A percentile compares a stretch with the other conserved stretches of the same genome.
phyloP scores from a whole-genome alignment of 2,113 vertebrate genomes.

The Neogobius melanostomus region DNA sequence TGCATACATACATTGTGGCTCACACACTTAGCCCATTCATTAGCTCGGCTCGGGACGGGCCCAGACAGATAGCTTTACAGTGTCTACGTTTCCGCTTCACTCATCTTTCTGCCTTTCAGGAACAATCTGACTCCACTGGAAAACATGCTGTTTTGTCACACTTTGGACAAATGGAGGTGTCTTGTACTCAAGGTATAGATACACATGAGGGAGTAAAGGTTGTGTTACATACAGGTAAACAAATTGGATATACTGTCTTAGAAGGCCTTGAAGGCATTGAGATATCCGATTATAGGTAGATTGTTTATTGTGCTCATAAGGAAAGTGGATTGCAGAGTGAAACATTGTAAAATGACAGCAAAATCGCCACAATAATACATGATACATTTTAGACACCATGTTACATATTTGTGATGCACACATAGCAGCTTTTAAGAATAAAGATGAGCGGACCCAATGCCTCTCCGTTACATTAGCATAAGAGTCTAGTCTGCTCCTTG shows the following conservation, averaged over 20 bases:
- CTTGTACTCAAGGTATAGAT: conserved; percentile 2
- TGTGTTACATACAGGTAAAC: background rate
- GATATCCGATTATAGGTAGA: no score
- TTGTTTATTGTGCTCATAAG: no score
- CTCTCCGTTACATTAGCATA: no score
- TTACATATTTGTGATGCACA: no score
- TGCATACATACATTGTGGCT: conserved; percentile 18
- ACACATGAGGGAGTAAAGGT: background rate
- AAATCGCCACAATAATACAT: no score
- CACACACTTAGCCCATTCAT: conserved; percentile 44
- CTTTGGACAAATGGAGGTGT: conserved; percentile 14
- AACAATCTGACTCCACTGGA: conserved; percentile 17
- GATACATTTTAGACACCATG: no score
- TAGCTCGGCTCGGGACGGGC: conserved; percentile 33
- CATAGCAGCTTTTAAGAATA: no score
- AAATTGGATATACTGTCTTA: background rate
- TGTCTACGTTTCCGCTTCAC: conserved; percentile 33
- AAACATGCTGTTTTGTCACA: conserved; percentile 31
- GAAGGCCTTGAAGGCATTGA: background rate
- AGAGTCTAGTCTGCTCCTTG: no score
- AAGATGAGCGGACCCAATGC: no score
- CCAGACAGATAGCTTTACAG: conserved; percentile 40
- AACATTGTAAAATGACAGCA: no score
- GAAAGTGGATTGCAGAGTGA: no score
- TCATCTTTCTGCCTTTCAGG: conserved; percentile 14